Percentiles rank a stretch among this genome's conserved stretches.
phyloP scores from a whole-genome alignment of 2,113 vertebrate genomes.

The Turdus rufiventris region DNA sequence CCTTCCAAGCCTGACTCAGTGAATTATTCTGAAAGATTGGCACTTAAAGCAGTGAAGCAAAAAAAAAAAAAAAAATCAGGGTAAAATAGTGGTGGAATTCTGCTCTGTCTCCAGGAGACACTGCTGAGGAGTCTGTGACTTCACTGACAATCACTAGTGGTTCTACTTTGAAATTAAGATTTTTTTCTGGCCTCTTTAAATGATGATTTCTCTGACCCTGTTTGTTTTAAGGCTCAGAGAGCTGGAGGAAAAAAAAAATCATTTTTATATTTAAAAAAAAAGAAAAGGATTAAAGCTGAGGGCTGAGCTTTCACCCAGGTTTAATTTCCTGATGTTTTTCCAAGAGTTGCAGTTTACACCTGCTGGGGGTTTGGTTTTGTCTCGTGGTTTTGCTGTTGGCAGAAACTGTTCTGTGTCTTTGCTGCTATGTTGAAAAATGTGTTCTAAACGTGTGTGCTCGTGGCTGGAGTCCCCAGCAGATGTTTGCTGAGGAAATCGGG shows the following conservation, averaged over 20 bases:
- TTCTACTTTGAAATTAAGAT: not conserved
- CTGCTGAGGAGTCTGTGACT: not conserved
- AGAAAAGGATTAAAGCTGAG: not conserved
- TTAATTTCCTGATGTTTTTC: not conserved
- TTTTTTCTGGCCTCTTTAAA: not conserved
- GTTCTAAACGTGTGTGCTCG: not conserved
- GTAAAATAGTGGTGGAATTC: not conserved
- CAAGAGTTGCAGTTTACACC: not conserved
- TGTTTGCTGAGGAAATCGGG: not conserved
- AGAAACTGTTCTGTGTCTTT: constrained; percentile 36
- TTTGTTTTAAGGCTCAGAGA: not conserved
- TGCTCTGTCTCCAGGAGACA: not conserved
- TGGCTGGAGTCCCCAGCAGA: rapidly evolving
- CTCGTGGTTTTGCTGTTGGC: constrained; percentile 9
- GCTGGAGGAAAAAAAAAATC: not conserved
- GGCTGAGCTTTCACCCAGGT: not conserved
- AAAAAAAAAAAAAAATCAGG: not conserved
- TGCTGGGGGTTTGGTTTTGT: not conserved
- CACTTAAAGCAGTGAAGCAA: not conserved
- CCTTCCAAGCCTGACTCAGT: not conserved
- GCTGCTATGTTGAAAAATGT: constrained; percentile 32
- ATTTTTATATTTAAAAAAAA: not conserved
- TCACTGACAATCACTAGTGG: constrained; percentile 22
- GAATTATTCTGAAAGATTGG: not conserved
- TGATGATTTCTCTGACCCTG: not conserved